Evolutionary conservation across 2,888 invertebrate species (phyloP).

Genomic region (Hypsopygia costalis): DNA sequence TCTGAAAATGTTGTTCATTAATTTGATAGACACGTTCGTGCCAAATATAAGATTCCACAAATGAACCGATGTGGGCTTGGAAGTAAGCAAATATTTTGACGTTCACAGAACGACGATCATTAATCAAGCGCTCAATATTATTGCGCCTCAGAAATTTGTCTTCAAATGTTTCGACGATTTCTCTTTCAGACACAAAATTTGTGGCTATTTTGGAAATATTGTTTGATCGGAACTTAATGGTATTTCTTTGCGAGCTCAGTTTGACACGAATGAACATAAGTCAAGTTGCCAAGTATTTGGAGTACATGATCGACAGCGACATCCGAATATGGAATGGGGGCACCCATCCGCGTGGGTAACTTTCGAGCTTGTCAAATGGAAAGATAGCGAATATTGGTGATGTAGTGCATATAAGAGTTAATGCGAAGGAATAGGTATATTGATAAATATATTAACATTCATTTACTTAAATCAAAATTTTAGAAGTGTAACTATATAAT

Average conservation of each 20-base stretch:
- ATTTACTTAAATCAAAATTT: too few species aligned
- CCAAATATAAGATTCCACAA: slow-evolving; percentile 12
- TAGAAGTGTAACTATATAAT: too few species aligned
- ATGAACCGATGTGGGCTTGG: slow-evolving; percentile 17
- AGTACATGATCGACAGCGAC: not conserved
- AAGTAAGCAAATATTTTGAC: slow-evolving; percentile 29
- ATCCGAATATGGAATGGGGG: not conserved
- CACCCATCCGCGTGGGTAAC: not conserved
- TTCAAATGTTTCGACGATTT: slow-evolving; percentile 13
- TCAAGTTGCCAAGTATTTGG: not conserved
- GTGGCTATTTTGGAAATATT: not conserved
- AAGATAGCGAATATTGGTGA: not conserved
- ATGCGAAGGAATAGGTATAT: too few species aligned
- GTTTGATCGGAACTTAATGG: not conserved
- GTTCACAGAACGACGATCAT: slow-evolving; percentile 21
- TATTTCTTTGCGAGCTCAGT: not conserved
- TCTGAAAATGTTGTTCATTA: slow-evolving; percentile 15
- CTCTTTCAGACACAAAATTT: not conserved
- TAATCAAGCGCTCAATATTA: slow-evolving; percentile 27
- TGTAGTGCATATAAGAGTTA: too few species aligned
- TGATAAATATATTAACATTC: too few species aligned
- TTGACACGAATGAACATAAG: not conserved
- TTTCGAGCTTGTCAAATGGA: not conserved
- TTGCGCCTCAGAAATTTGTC: slow-evolving; percentile 20
- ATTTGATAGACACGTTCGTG: slow-evolving; percentile 14